phyloP scores from a whole-genome alignment of 2,888 invertebrate species.

The Colletes collaris region DNA sequence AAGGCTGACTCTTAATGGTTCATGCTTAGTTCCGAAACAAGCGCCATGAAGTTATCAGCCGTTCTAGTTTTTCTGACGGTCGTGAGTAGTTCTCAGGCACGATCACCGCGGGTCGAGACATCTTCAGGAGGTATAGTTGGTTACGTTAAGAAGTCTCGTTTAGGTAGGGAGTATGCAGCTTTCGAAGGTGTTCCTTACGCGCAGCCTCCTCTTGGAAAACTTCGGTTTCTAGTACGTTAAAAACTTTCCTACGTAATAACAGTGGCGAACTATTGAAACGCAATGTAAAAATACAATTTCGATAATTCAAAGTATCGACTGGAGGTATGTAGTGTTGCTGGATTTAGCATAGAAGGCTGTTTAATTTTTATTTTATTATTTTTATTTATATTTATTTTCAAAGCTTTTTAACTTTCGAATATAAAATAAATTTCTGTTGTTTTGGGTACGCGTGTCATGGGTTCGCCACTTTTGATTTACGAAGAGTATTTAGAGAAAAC shows the following conservation, averaged over 20 bases:
- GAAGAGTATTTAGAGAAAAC: no score
- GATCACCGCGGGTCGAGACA: slow-evolving; percentile 66
- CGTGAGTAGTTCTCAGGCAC: not conserved
- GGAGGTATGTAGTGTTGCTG: no score
- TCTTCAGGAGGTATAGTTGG: slow-evolving; percentile 71
- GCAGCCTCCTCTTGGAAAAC: slow-evolving; percentile 70
- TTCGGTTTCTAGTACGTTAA: slow-evolving; percentile 72
- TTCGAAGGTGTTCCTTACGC: slow-evolving; percentile 79
- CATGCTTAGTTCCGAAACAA: not conserved
- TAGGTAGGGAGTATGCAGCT: slow-evolving; percentile 68
- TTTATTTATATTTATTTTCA: no score
- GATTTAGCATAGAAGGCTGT: no score
- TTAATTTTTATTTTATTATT: no score
- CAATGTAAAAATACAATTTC: no score
- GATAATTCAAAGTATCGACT: no score
- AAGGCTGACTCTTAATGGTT: not conserved
- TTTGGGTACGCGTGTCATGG: no score
- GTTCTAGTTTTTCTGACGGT: not conserved
- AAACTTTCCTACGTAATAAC: not conserved
- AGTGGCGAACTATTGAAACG: no score
- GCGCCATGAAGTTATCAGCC: slow-evolving; percentile 6
- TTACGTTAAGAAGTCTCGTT: slow-evolving; percentile 69
- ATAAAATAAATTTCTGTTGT: no score
- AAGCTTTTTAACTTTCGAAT: no score
- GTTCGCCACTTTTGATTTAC: no score